Conservation (phyloP, 2,888 invertebrate species). For the Branchellion lobata region DNA sequence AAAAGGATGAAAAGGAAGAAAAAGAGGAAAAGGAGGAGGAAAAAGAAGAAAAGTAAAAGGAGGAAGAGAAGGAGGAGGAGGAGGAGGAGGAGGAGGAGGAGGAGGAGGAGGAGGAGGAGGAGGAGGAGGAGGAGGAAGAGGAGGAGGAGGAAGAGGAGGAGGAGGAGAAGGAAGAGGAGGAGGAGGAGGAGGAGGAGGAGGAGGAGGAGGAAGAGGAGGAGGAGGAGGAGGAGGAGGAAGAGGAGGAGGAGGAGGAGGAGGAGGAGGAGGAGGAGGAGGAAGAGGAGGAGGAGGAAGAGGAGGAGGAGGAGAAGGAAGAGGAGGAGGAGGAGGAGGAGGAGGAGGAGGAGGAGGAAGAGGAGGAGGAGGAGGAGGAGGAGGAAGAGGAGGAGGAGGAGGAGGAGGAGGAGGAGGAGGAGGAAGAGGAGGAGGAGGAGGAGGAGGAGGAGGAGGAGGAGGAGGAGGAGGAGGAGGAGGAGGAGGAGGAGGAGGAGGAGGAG, state of each 20-base stretch:
- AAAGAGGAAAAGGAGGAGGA: neutral
- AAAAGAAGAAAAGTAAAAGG: neutral
- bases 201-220: conserved; percentile 35
- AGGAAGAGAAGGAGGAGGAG: conserved; percentile 10
- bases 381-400: conserved; percentile 13
- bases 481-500: neutral
- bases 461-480: conserved; percentile 2
- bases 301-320: neutral
- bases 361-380: conserved; percentile 37
- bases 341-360: conserved; percentile 17
- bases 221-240: neutral
- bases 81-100: neutral
- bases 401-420: conserved; percentile 1
- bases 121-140: conserved; percentile 4
- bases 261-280: neutral
- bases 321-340: neutral
- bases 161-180: conserved; percentile 43
- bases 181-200: conserved; percentile 37
- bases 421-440: neutral
- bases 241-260: neutral
- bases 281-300: conserved; percentile 19
- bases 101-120: neutral
- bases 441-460: conserved; percentile 19
- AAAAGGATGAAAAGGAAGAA: conserved; percentile 4
- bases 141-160: neutral